Evolutionary conservation across 2,888 invertebrate genomes (phyloP).

Genomic region (Eristalinus sepulchralis): DNA sequence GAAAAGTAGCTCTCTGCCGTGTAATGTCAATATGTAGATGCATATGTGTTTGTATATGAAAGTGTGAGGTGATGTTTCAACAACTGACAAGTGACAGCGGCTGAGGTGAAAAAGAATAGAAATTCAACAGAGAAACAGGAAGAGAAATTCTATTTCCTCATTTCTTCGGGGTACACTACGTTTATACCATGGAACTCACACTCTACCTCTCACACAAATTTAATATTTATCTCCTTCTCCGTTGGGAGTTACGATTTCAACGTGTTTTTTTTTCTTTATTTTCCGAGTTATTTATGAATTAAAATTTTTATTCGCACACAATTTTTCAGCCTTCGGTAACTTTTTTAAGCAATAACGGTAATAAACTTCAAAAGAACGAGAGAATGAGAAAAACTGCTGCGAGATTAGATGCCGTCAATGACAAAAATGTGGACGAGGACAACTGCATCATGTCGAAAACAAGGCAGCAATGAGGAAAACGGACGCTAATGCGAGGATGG

Average conservation of each 20-base stretch:
- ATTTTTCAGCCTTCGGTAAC: slow-evolving; percentile 3
- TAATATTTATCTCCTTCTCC: not conserved
- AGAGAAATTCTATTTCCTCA: slow-evolving; percentile 34
- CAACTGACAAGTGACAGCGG: slow-evolving; percentile 19
- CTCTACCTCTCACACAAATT: slow-evolving; percentile 11
- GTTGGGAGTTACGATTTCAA: slow-evolving; percentile 23
- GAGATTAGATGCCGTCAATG: slow-evolving; percentile 22
- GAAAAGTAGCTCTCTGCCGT: not conserved
- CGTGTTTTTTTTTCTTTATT: slow-evolving; percentile 9
- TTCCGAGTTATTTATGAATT: not conserved
- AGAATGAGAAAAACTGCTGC: not conserved
- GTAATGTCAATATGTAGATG: not conserved
- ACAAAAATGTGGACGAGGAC: not conserved
- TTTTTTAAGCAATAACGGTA: not conserved
- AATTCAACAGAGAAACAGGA: slow-evolving; percentile 33
- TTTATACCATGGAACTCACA: slow-evolving; percentile 34
- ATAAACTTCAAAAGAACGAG: not conserved
- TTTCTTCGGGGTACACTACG: slow-evolving; percentile 35
- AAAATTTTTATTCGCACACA: slow-evolving; percentile 5
- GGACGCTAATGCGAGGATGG: not conserved
- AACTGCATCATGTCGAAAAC: not conserved
- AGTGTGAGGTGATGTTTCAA: slow-evolving; percentile 19
- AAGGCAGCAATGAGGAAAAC: not conserved
- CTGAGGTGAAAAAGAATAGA: not conserved
- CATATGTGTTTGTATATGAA: not conserved